Evolutionary conservation across 2,113 vertebrate species (phyloP).

Genomic region (Sapayoa aenigma): DNA sequence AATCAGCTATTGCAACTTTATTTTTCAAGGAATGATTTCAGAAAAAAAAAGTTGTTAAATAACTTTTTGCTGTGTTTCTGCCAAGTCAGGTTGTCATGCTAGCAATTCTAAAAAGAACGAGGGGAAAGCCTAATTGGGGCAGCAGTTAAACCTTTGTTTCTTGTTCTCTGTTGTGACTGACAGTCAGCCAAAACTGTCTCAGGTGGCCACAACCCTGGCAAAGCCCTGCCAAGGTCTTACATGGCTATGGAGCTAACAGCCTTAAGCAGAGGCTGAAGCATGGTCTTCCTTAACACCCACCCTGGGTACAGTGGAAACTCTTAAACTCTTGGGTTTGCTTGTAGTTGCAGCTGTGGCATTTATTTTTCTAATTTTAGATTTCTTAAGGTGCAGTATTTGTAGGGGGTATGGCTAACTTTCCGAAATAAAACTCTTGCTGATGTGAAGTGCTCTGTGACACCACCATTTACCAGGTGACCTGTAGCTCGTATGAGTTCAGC

Average conservation of each 20-base stretch:
- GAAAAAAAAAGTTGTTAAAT: not conserved
- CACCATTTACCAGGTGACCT: not conserved
- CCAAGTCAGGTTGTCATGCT: not conserved
- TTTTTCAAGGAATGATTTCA: not conserved
- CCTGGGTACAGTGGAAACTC: not conserved
- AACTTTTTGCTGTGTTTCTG: not conserved
- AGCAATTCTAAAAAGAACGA: not conserved
- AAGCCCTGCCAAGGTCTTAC: not conserved
- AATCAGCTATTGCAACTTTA: not conserved
- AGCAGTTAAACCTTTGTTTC: not conserved
- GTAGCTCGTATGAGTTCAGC: not conserved
- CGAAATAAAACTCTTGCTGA: not conserved
- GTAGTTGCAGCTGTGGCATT: not conserved
- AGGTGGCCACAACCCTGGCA: not conserved
- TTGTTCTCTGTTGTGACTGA: not conserved
- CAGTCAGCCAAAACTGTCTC: not conserved
- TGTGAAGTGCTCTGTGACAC: not conserved
- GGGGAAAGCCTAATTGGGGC: not conserved
- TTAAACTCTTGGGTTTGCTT: not conserved
- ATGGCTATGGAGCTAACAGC: not conserved
- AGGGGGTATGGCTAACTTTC: not conserved
- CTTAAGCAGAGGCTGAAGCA: not conserved
- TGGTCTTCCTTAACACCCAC: not conserved
- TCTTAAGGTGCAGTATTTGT: not conserved
- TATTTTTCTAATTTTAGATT: not conserved